Evolutionary conservation across 2,113 vertebrate species (phyloP).

Genomic region (Tupaia chinensis): DNA sequence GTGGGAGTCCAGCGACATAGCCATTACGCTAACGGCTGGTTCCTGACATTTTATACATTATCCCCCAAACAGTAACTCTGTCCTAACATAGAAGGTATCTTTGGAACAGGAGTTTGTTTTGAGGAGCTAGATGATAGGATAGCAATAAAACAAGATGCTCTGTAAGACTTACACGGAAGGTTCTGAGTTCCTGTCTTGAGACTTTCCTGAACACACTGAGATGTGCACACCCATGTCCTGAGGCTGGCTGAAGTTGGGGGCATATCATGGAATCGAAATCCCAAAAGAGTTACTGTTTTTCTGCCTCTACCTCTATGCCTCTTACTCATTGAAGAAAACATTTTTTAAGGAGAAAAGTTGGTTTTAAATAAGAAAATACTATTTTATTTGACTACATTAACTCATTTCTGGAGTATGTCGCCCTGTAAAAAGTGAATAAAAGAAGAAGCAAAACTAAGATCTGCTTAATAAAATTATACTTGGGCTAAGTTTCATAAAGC

Average conservation of each 20-base stretch:
- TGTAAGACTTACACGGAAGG: too few species aligned
- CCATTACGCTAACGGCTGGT: too few species aligned
- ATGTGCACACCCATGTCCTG: too few species aligned
- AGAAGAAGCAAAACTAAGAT: not conserved
- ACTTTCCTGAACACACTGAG: too few species aligned
- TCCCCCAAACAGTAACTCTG: not conserved
- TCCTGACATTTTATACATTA: not conserved
- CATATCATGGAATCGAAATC: too few species aligned
- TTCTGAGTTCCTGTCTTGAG: too few species aligned
- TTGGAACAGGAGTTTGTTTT: not conserved
- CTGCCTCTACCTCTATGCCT: too few species aligned
- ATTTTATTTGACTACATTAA: not conserved
- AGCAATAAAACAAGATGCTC: too few species aligned
- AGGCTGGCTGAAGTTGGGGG: too few species aligned
- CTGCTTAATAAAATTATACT: not conserved
- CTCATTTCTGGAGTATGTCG: not conserved
- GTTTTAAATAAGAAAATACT: conserved; percentile 17
- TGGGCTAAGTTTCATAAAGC: not conserved
- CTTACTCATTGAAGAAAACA: too few species aligned
- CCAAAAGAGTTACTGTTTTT: too few species aligned
- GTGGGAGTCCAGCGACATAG: too few species aligned
- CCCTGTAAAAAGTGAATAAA: not conserved
- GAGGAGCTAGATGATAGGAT: not conserved
- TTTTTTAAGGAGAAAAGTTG: not conserved
- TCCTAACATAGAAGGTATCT: not conserved